Percentiles rank a stretch among this genome's conserved stretches.
Conservation (phyloP, 2,113 vertebrate genomes). For the Perca schrenkii region DNA sequence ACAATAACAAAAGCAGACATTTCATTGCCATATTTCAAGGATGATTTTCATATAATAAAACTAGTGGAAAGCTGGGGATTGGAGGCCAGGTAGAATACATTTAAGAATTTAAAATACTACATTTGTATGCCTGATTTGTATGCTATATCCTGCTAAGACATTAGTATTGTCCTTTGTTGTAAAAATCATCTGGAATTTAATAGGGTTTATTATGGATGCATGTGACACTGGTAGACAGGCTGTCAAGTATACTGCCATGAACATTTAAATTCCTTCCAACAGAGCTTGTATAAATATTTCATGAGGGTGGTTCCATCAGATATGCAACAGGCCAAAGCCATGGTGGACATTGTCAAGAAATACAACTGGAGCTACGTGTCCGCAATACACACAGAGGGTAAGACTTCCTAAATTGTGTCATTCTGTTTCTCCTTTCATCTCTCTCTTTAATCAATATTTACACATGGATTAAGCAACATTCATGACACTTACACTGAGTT, state of each 20-base stretch:
- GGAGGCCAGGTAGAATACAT: neutral
- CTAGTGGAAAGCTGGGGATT: neutral
- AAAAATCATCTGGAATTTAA: slow-evolving; percentile 1
- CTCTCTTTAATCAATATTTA: neutral
- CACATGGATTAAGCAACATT: neutral
- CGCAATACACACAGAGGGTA: slow-evolving; percentile 98
- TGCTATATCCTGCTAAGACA: neutral
- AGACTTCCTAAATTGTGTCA: slow-evolving; percentile 33
- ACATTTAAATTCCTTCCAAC: slow-evolving; percentile 37
- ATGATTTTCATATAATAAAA: neutral
- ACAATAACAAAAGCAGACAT: neutral
- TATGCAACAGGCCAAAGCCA: slow-evolving; percentile 95
- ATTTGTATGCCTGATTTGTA: neutral
- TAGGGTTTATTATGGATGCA: neutral
- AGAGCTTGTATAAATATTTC: slow-evolving; percentile 97
- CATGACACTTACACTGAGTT: neutral
- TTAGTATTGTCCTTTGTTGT: no score
- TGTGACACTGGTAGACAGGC: neutral
- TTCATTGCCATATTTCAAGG: neutral
- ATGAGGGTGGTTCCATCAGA: slow-evolving; percentile 99
- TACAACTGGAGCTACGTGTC: slow-evolving; percentile 99
- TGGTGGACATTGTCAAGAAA: slow-evolving; percentile 99
- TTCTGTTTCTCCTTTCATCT: neutral
- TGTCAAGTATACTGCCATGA: slow-evolving; percentile 9
- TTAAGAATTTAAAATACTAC: neutral